phyloP scores from a whole-genome alignment of 2,888 invertebrate species.

The Cheilosia pagana region DNA sequence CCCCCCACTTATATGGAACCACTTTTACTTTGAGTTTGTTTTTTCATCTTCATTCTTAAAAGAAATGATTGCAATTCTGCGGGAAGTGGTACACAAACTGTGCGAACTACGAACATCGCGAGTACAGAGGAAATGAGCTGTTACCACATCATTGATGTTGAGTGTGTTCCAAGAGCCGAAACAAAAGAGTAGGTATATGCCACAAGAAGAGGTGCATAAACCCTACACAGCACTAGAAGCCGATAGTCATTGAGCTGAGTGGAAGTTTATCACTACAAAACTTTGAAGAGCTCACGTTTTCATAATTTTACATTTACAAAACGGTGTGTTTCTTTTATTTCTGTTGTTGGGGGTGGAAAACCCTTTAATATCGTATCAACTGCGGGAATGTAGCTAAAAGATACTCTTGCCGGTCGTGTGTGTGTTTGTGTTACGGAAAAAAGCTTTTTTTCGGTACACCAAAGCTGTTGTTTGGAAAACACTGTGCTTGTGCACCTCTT shows the following conservation, averaged over 20 bases:
- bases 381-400: slow-evolving; percentile 47
- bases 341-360: slow-evolving; percentile 46
- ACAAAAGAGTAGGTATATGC: slow-evolving; percentile 62
- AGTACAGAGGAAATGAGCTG: slow-evolving; percentile 70
- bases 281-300: slow-evolving; percentile 74
- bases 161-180: slow-evolving; percentile 68
- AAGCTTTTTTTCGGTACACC: slow-evolving; percentile 56
- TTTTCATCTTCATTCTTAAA: slow-evolving; percentile 30
- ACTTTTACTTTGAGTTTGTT: slow-evolving; percentile 59
- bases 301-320: slow-evolving; percentile 64
- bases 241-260: slow-evolving; percentile 68
- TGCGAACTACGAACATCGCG: slow-evolving; percentile 40
- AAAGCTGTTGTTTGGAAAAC: slow-evolving; percentile 65
- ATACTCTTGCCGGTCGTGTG: slow-evolving; percentile 10
- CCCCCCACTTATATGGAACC: slow-evolving; percentile 43
- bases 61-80: slow-evolving; percentile 56
- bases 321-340: slow-evolving; percentile 8
- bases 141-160: slow-evolving; percentile 70
- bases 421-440: slow-evolving; percentile 35
- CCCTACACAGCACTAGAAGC: slow-evolving; percentile 16
- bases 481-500: slow-evolving; percentile 46
- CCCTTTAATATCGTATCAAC: slow-evolving; percentile 33
- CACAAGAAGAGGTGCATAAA: slow-evolving; percentile 52
- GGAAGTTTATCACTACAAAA: slow-evolving; percentile 72
- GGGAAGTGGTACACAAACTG: slow-evolving; percentile 63